These are phyloP conservation scores for Caenorhabditis uteleia DNA, from an alignment of 2,888 invertebrate genomes.

Conservation along the genomic window DNA sequence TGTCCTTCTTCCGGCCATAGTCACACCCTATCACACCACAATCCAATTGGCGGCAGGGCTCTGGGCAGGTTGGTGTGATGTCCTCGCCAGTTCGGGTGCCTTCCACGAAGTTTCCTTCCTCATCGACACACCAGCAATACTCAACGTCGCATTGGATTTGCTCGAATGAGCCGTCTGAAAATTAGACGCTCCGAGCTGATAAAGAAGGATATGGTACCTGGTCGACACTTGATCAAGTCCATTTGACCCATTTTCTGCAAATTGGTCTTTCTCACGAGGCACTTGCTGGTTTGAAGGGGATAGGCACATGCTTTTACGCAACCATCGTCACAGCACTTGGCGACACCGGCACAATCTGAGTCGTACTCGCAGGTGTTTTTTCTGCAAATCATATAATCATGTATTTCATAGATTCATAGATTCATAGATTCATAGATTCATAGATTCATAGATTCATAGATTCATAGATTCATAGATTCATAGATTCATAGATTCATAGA, in stretches of 20 bases:
- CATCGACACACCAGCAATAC: constrained; percentile 65
- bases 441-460: no score
- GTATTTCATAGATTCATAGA: no score
- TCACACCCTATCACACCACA: constrained; percentile 42
- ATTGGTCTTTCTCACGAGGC: constrained; percentile 58
- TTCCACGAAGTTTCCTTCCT: constrained; percentile 54
- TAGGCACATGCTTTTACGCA: constrained; percentile 54
- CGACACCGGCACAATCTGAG: constrained; percentile 57
- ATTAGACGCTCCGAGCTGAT: background rate
- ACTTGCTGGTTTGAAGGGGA: constrained; percentile 55
- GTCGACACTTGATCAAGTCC: constrained; percentile 50
- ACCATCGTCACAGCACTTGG: constrained; percentile 67
- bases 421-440: background rate
- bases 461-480: no score
- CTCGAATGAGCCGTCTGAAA: constrained; percentile 57
- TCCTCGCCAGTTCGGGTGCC: constrained; percentile 55
- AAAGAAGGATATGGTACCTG: constrained; percentile 12
- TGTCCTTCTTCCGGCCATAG: constrained; percentile 60
- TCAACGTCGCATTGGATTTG: constrained; percentile 59
- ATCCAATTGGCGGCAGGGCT: constrained; percentile 23
- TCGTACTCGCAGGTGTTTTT: constrained; percentile 55
- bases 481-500: no score
- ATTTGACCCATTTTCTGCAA: constrained; percentile 51
- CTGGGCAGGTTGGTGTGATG: constrained; percentile 50
- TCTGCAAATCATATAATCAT: constrained; percentile 5